phyloP scores from a whole-genome alignment of 2,797 vertebrate genomes.

The Cheirogaleus major region DNA sequence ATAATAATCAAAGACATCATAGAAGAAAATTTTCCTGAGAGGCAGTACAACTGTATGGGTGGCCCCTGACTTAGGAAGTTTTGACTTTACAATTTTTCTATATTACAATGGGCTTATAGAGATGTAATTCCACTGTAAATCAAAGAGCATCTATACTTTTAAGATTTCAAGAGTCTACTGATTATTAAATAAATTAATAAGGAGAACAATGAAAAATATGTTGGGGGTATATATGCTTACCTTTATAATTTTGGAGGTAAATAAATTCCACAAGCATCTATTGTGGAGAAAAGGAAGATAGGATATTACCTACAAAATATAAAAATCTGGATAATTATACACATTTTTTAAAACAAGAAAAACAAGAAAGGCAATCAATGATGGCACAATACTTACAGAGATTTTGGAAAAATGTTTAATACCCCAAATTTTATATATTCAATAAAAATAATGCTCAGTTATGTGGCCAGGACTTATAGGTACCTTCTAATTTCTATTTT shows the following conservation, averaged over 20 bases:
- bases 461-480: background rate
- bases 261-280: background rate
- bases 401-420: background rate
- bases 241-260: background rate
- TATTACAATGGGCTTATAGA: background rate
- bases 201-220: background rate
- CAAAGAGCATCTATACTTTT: background rate
- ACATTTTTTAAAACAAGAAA: background rate
- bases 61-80: background rate
- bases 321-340: background rate
- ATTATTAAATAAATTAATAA: background rate
- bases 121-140: background rate
- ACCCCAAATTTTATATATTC: background rate
- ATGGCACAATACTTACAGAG: background rate
- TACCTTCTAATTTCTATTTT: background rate
- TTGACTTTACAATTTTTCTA: background rate
- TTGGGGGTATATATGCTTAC: background rate
- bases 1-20: background rate
- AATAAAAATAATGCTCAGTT: background rate
- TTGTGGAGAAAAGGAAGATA: background rate
- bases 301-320: background rate
- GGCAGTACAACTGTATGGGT: background rate
- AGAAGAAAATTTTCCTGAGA: background rate
- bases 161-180: background rate
- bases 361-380: background rate